Conservation (phyloP, 1,140 invertebrate genomes). For the Bombus superbus region DNA sequence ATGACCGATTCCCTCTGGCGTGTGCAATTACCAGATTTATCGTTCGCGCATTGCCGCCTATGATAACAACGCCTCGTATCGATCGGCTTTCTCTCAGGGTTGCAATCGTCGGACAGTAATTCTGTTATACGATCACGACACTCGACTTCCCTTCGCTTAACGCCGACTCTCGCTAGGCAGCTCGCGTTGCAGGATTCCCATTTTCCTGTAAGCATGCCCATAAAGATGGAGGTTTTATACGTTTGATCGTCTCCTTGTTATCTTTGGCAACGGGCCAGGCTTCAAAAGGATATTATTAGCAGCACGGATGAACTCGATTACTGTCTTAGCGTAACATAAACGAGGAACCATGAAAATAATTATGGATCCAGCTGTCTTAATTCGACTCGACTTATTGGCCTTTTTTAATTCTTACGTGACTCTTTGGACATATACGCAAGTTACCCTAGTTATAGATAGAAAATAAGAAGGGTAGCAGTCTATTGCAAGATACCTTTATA, state of each 20-base stretch:
- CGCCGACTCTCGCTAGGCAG: constrained; percentile 68
- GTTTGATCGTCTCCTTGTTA: not conserved
- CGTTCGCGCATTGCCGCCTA: constrained; percentile 70
- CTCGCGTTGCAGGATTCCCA: constrained; percentile 76
- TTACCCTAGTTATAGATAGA: too few species aligned
- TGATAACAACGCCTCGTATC: constrained; percentile 73
- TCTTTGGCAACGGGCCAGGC: not conserved
- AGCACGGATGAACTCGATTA: not conserved
- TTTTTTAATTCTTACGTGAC: too few species aligned
- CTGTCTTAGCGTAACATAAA: not conserved
- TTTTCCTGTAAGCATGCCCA: constrained; percentile 64
- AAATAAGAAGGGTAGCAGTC: not conserved
- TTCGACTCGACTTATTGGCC: too few species aligned
- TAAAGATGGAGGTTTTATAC: not conserved
- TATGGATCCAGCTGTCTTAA: too few species aligned
- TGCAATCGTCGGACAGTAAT: constrained; percentile 70
- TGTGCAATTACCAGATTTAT: constrained; percentile 71
- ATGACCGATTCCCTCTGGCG: not conserved
- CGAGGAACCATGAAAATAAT: not conserved
- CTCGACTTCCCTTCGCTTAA: constrained; percentile 70
- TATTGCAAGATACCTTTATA: not conserved
- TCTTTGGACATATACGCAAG: too few species aligned
- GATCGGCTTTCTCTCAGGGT: constrained; percentile 69
- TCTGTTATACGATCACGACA: constrained; percentile 73
- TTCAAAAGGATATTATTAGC: not conserved